A percentile compares a stretch with the other conserved stretches of the same genome.
These are phyloP conservation scores for Ashinkailepas kermadecensis DNA, from an alignment of 2,888 invertebrate genomes.

Conservation along the genomic window DNA sequence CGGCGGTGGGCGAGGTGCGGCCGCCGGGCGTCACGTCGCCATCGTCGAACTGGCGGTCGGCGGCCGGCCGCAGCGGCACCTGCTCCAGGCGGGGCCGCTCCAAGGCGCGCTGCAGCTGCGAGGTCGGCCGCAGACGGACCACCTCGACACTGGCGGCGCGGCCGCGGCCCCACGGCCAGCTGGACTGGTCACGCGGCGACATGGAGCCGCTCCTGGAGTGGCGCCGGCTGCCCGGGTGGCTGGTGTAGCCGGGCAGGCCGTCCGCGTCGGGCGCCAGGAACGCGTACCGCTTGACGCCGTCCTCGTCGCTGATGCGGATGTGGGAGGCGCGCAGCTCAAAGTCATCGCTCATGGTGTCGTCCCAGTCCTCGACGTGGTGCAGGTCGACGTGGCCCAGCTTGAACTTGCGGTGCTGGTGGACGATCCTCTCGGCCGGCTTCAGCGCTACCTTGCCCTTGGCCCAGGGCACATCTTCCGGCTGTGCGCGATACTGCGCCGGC, in stretches of 20 bases:
- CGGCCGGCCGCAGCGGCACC: background rate
- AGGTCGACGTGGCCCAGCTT: constrained; percentile 27
- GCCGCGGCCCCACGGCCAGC: background rate
- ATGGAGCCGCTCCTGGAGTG: constrained; percentile 10
- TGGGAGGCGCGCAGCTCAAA: background rate
- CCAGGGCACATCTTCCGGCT: constrained; percentile 12
- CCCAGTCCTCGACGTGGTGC: constrained; percentile 24
- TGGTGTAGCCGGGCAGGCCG: constrained; percentile 25
- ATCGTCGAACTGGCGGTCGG: background rate
- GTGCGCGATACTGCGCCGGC: background rate
- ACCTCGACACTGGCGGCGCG: background rate
- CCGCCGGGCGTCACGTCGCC: background rate
- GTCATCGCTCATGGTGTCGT: constrained; percentile 9
- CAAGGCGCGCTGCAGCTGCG: background rate
- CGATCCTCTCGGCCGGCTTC: constrained; percentile 28
- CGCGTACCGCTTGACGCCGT: constrained; percentile 1
- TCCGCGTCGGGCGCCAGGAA: constrained; percentile 11
- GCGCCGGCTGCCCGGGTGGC: constrained; percentile 26
- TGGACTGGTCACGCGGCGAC: constrained; percentile 15
- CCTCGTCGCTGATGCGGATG: constrained; percentile 7
- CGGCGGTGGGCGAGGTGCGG: background rate
- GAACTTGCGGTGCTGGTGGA: constrained; percentile 23
- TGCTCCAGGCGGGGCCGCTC: background rate
- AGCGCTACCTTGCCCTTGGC: constrained; percentile 29
- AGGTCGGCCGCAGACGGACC: background rate